Conservation (phyloP, 1,140 invertebrate genomes). For the Drosophila teissieri region DNA sequence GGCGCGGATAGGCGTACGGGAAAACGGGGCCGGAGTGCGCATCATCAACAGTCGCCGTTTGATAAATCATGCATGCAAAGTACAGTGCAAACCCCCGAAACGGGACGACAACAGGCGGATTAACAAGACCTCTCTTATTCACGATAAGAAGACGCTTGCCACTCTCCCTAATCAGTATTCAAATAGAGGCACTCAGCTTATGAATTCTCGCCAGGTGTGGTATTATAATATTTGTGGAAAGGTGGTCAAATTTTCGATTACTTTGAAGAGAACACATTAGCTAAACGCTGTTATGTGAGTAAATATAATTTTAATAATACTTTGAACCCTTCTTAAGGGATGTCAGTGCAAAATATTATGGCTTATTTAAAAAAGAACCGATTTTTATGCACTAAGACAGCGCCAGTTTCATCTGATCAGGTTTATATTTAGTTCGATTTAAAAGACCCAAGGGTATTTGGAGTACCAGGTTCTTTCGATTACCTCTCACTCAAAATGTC, state of each 20-base stretch:
- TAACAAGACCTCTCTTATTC: constrained; percentile 4
- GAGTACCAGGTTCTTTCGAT: neutral
- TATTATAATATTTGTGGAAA: neutral
- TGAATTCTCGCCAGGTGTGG: neutral
- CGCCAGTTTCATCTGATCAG: too few species aligned
- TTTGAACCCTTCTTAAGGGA: too few species aligned
- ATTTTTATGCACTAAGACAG: too few species aligned
- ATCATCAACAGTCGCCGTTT: constrained; percentile 35
- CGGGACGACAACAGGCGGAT: constrained; percentile 7
- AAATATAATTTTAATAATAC: too few species aligned
- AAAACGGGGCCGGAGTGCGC: neutral
- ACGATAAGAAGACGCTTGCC: constrained; percentile 17
- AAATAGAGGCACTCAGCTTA: constrained; percentile 41
- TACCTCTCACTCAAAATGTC: constrained; percentile 26
- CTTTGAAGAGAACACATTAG: too few species aligned
- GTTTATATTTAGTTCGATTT: too few species aligned
- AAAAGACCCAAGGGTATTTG: constrained; percentile 1
- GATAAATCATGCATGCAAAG: constrained; percentile 39
- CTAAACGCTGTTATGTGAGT: too few species aligned
- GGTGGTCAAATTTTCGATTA: neutral
- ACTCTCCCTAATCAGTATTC: constrained; percentile 53
- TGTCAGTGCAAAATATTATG: too few species aligned
- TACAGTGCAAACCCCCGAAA: constrained; percentile 26
- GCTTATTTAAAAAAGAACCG: too few species aligned
- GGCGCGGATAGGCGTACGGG: neutral